These are phyloP conservation scores for Rhinopomastus cyanomelas DNA, from an alignment of 2,113 vertebrate species.

Conservation along the genomic window DNA sequence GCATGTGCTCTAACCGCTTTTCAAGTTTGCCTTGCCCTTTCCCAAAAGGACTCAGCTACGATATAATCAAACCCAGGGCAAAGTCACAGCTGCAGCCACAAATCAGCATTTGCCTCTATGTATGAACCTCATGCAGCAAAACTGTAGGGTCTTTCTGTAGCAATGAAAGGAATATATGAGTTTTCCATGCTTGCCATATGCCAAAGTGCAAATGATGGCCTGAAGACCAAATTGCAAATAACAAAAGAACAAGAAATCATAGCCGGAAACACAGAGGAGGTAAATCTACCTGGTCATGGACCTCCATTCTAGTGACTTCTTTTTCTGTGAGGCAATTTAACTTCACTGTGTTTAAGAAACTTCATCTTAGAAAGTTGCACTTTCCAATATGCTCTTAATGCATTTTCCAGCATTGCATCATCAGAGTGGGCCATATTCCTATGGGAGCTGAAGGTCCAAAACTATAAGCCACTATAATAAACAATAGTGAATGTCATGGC, in stretches of 20 bases:
- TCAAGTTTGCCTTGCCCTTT: not conserved
- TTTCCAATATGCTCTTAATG: conserved; percentile 62
- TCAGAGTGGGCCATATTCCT: conserved; percentile 26
- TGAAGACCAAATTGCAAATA: not conserved
- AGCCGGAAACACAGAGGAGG: not conserved
- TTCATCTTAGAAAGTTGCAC: conserved; percentile 58
- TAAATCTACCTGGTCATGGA: not conserved
- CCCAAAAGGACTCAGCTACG: not conserved
- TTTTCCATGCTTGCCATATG: not conserved
- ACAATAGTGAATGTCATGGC: conserved; percentile 58
- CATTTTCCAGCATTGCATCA: conserved; percentile 67
- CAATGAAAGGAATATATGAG: not conserved
- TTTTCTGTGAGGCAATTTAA: conserved; percentile 48
- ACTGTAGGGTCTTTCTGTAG: not conserved
- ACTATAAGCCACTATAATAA: conserved; percentile 61
- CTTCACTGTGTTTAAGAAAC: conserved; percentile 61
- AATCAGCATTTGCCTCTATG: not conserved
- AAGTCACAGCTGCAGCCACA: conserved; percentile 10
- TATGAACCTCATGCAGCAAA: not conserved
- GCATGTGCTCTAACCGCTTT: not conserved
- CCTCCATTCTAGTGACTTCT: not conserved
- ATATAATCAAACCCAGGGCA: not conserved
- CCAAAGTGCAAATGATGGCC: not conserved
- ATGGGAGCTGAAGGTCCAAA: conserved; percentile 15
- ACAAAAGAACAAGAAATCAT: not conserved